phyloP scores from a whole-genome alignment of 2,797 vertebrate genomes.

The Apogon talboti region DNA sequence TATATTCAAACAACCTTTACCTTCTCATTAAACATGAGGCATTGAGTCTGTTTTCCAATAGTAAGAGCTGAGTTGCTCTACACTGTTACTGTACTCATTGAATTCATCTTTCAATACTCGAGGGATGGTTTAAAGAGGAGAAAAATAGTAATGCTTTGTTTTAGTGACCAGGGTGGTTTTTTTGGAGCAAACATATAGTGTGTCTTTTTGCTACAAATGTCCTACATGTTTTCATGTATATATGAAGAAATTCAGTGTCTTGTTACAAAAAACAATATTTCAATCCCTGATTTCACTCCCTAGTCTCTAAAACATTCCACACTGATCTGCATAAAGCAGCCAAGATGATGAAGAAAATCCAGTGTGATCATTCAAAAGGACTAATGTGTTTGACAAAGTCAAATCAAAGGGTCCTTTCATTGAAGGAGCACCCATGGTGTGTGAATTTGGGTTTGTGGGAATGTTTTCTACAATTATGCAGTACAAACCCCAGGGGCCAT shows the following conservation, averaged over 20 bases:
- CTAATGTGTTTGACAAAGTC: too few relatives aligned
- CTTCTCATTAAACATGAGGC: not conserved
- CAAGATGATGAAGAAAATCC: not conserved
- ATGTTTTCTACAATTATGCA: too few relatives aligned
- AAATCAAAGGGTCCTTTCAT: too few relatives aligned
- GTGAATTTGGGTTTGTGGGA: too few relatives aligned
- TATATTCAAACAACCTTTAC: not conserved
- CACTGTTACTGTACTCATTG: too few relatives aligned
- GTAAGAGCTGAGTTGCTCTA: too few relatives aligned
- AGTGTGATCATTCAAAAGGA: too few relatives aligned
- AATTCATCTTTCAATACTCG: too few relatives aligned
- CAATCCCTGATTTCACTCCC: not conserved
- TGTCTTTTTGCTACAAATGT: constrained; percentile 1
- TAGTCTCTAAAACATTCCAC: not conserved
- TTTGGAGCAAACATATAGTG: not conserved
- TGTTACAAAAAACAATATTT: not conserved
- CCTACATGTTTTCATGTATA: constrained; percentile 16
- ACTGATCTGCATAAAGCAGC: not conserved
- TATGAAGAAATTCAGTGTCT: not conserved
- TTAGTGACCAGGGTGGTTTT: not conserved
- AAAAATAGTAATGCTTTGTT: too few relatives aligned
- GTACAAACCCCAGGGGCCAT: too few relatives aligned
- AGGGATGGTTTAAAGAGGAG: too few relatives aligned
- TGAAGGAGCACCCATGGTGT: too few relatives aligned
- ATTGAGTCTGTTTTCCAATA: not conserved